Percentiles rank a stretch among this genome's conserved stretches.
phyloP scores from a whole-genome alignment of 2,888 invertebrate species.

The Phlogophora meticulosa region DNA sequence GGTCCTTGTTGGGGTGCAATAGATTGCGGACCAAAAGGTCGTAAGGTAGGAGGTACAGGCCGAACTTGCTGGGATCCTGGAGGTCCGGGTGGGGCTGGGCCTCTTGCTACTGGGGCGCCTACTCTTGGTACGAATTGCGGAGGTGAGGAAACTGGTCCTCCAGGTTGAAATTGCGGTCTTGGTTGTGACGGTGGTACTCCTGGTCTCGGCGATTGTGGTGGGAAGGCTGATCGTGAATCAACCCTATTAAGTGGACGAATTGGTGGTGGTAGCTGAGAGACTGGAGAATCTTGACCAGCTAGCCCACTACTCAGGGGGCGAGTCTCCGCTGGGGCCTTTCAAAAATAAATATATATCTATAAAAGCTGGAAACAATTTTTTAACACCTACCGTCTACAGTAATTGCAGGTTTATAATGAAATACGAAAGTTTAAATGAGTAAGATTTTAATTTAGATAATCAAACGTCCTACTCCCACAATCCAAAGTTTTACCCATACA shows the following conservation, averaged over 20 bases:
- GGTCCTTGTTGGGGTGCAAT: slow-evolving; percentile 81
- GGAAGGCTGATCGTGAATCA: slow-evolving; percentile 84
- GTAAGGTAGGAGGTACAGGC: slow-evolving; percentile 75
- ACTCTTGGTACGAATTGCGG: slow-evolving; percentile 82
- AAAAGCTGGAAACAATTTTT: slow-evolving; percentile 11
- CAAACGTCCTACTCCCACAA: slow-evolving; percentile 17
- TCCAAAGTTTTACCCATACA: slow-evolving; percentile 35
- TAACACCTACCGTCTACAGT: not conserved
- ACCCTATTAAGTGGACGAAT: slow-evolving; percentile 82
- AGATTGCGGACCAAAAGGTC: slow-evolving; percentile 84
- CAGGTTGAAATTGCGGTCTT: slow-evolving; percentile 87
- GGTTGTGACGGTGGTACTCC: slow-evolving; percentile 75
- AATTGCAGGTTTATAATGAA: slow-evolving; percentile 27
- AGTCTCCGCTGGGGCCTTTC: slow-evolving; percentile 82
- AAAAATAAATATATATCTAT: slow-evolving; percentile 66
- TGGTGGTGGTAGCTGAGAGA: slow-evolving; percentile 76
- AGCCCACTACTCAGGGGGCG: slow-evolving; percentile 79
- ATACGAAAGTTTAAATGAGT: slow-evolving; percentile 44
- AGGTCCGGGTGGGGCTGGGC: slow-evolving; percentile 74
- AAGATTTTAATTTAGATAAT: slow-evolving; percentile 58
- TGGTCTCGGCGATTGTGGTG: slow-evolving; percentile 79
- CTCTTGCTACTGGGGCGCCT: slow-evolving; percentile 78
- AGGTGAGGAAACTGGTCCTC: slow-evolving; percentile 82
- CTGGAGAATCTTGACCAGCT: slow-evolving; percentile 73
- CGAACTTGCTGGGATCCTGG: slow-evolving; percentile 80